Evolutionary conservation across 2,888 invertebrate genomes (phyloP), one percentile per base, ranked within the genome.

Genomic region (Drosophila anceps): DNA sequence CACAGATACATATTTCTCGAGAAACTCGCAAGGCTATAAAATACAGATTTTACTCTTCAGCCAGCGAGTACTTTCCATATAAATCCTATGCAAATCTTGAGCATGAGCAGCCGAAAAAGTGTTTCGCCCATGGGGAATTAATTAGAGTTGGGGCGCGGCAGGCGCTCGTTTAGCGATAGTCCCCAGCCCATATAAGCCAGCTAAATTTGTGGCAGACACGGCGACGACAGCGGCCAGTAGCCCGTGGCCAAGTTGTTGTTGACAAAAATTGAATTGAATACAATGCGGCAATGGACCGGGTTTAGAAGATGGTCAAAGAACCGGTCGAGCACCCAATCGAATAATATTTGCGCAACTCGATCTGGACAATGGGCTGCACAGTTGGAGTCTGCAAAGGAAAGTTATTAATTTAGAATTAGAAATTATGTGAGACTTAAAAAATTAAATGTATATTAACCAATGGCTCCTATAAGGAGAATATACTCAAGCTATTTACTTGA

Each of bases 71-170:
- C 64, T 76, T 71, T 66, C 66, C 73, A 79, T 73, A 62, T 64
- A 73, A 73, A 65, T 60, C 46, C 64, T 73, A 87, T 82, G 87
- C 79, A 84, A 84, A 87, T 85, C 41, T 12, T 39, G n/a, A 39
- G 18, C 72, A 39, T 51, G 79, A 70, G 29, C 60, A 46, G 59
- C 64, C 54, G 67, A 79, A 76, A 82, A 78, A 82, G 88, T 88
- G 88, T 87, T 76, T 87, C 75, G 88, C 86, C 86, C 88, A 79
- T 76, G 39, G 88, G 88, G 88, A 87, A 87, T 88, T 87, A 87
- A 88, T 88, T 87, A 87, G 81, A 48, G 67, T 41, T 72, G 69
- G 78, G 69, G 67, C 69, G 62, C 29, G 60, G 15, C 65, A 59
- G 68, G 54, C 61, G 44, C 67, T 54, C 59, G 51, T 76, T 76